Evolutionary conservation across 2,888 invertebrate genomes (phyloP).

Genomic region (Trilocha varians): DNA sequence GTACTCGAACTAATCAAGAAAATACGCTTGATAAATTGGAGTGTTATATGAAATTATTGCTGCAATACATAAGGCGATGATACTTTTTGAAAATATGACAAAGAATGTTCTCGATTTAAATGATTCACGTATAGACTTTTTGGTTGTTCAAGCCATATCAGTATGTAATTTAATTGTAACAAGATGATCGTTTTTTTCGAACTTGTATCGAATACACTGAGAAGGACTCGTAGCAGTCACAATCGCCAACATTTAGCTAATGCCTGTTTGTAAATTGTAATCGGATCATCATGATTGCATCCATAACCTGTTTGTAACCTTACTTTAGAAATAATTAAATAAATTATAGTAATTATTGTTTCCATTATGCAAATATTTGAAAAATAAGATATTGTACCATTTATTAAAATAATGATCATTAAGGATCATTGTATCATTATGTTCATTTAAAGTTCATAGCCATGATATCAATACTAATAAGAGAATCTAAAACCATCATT

Average conservation of each 20-base stretch:
- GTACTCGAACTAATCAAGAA: conserved; percentile 20
- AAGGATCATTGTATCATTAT: background rate
- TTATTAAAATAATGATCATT: background rate
- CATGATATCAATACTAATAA: background rate
- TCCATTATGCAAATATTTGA: too few relatives aligned
- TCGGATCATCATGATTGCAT: too few relatives aligned
- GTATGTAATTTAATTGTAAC: too few relatives aligned
- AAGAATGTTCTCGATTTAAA: conserved; percentile 19
- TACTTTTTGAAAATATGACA: conserved; percentile 11
- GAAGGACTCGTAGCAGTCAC: too few relatives aligned
- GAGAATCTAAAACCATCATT: too few relatives aligned
- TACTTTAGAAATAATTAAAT: too few relatives aligned
- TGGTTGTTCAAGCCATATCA: conserved; percentile 14
- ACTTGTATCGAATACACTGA: too few relatives aligned
- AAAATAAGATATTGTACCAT: background rate
- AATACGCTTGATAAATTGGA: conserved; percentile 22
- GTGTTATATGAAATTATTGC: conserved; percentile 17
- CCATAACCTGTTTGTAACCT: too few relatives aligned
- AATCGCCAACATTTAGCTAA: background rate
- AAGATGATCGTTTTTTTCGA: too few relatives aligned
- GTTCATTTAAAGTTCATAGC: background rate
- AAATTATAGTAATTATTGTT: too few relatives aligned
- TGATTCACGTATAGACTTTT: conserved; percentile 29
- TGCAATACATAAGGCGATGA: conserved; percentile 10
- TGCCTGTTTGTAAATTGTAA: too few relatives aligned